These are phyloP conservation scores for Sparus aurata DNA, from an alignment of 2,797 vertebrate species.

Conservation along the genomic window DNA sequence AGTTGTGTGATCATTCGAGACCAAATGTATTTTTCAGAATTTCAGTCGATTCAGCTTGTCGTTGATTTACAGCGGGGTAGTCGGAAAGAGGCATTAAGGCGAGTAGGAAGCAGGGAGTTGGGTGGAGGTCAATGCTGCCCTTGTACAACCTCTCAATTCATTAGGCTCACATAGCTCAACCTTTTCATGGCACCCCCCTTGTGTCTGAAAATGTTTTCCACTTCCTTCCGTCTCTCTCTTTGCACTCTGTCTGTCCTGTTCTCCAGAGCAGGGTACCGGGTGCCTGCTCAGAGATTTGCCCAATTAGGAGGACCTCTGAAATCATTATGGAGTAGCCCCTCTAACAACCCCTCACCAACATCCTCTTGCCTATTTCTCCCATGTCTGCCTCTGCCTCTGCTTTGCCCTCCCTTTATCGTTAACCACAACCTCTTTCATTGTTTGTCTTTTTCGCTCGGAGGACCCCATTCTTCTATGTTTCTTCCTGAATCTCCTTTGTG, in stretches of 20 bases:
- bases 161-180: conserved; percentile 73
- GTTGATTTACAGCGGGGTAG: conserved; percentile 13
- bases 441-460: not conserved
- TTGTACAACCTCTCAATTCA: conserved; percentile 75
- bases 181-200: conserved; percentile 71
- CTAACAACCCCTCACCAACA: conserved; percentile 14
- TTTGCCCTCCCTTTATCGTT: conserved; percentile 12
- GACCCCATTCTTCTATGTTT: conserved; percentile 5
- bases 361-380: conserved; percentile 28
- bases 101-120: conserved; percentile 52
- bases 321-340: conserved; percentile 63
- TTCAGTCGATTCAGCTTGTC: conserved; percentile 39
- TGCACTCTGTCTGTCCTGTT: conserved; percentile 63
- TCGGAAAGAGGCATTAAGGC: conserved; percentile 44
- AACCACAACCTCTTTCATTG: not conserved
- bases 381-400: conserved; percentile 31
- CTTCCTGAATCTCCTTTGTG: conserved; percentile 5
- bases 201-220: conserved; percentile 60
- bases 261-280: conserved; percentile 58
- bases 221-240: conserved; percentile 45
- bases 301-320: conserved; percentile 80
- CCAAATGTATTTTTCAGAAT: conserved; percentile 58
- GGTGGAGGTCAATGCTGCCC: conserved; percentile 62
- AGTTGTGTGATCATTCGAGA: conserved; percentile 53
- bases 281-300: conserved; percentile 69